Evolutionary conservation across 2,797 vertebrate species (phyloP).

Genomic region (Cyprinodon diabolis): DNA sequence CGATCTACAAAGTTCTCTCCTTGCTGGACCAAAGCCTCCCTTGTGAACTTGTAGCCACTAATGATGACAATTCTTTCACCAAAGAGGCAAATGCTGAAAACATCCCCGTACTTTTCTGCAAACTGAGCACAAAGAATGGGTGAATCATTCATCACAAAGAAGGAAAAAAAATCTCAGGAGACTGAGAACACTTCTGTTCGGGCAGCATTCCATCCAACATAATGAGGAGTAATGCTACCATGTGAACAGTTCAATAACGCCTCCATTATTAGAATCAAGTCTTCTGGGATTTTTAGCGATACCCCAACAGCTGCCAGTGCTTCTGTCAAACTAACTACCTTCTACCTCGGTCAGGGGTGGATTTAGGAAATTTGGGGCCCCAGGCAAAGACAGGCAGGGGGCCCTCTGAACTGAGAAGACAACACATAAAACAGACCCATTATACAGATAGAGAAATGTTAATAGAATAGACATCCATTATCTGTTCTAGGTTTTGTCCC

Average conservation of each 20-base stretch:
- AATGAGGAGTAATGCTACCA: neutral
- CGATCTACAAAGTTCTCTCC: constrained; percentile 64
- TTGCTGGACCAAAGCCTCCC: constrained; percentile 60
- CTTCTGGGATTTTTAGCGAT: no score
- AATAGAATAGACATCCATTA: no score
- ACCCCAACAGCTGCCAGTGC: no score
- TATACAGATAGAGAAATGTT: no score
- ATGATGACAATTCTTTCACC: constrained; percentile 63
- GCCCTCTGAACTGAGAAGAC: no score
- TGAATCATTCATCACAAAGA: neutral
- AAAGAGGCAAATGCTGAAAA: constrained; percentile 68
- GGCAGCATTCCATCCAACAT: neutral
- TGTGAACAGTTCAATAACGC: neutral
- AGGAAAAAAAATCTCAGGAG: neutral
- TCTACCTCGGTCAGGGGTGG: no score
- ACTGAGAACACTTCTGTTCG: neutral
- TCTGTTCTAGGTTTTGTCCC: no score
- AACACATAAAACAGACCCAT: no score
- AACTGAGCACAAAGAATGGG: constrained; percentile 50
- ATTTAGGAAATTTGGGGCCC: no score
- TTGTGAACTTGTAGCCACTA: constrained; percentile 61
- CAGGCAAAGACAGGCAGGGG: no score
- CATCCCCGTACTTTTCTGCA: constrained; percentile 68
- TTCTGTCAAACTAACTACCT: no score
- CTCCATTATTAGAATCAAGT: no score